phyloP scores from a whole-genome alignment of 2,888 invertebrate genomes.

The Mythimna pallens region DNA sequence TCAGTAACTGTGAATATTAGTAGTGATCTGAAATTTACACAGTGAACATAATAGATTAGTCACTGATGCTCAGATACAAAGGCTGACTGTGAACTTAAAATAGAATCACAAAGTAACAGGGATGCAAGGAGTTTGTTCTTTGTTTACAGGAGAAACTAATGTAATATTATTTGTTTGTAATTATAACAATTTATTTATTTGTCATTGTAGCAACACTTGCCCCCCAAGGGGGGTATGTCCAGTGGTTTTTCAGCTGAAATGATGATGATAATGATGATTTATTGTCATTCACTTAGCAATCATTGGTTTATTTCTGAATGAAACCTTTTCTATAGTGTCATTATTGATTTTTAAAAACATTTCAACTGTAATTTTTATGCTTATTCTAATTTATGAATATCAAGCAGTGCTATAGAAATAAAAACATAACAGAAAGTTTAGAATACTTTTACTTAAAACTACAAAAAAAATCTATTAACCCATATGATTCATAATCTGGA shows the following conservation, averaged over 20 bases:
- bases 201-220: too few species aligned
- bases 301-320: not conserved
- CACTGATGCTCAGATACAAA: slow-evolving; percentile 26
- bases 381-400: not conserved
- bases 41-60: slow-evolving; percentile 43
- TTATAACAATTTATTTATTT: not conserved
- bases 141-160: not conserved
- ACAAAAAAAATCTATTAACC: slow-evolving; percentile 1
- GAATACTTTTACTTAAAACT: not conserved
- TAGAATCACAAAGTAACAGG: slow-evolving; percentile 22
- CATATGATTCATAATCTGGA: not conserved
- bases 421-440: not conserved
- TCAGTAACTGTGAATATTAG: slow-evolving; percentile 10
- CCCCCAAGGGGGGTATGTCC: too few species aligned
- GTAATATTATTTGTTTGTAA: not conserved
- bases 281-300: not conserved
- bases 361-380: not conserved
- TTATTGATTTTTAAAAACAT: not conserved
- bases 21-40: slow-evolving; percentile 28
- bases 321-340: not conserved
- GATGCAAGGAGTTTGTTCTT: not conserved
- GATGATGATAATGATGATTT: not conserved
- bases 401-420: not conserved
- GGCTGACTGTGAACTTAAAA: slow-evolving; percentile 46
- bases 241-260: too few species aligned